Base-by-base conservation (phyloP, 2,113 vertebrate genomes). In the Entelurus aequoreus region DNA sequence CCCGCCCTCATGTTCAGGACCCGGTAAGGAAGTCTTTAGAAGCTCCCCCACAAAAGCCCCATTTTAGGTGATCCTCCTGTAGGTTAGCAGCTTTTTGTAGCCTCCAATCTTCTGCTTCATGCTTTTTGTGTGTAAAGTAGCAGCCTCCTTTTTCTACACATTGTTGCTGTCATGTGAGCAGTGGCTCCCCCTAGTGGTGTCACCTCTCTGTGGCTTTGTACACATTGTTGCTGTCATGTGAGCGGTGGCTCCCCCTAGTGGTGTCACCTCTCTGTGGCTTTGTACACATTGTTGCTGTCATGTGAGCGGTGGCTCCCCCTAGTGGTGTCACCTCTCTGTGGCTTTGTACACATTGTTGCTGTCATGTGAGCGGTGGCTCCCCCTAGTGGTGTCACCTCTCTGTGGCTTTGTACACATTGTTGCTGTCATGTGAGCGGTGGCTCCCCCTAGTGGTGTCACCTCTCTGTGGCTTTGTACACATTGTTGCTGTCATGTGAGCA, bases 1-100 rank as follows among this genome's bases (percentile, higher is more conserved):
- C 96, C 97, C 0, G 95, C 96, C 21, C 91, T 98, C 48, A 98
- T 99, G 96, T 99, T 99, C 76, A 89, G 97, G 63, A 98, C 95
- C 4, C 94, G 97, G 97, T 96, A 75, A 56, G 48, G 16, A 44
- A 42, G 16, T 35, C n/a, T 21, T 11, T 4, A 6, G 10, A 10
- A 13, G 50, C 8, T 9, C 35, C 2, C 2, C 3, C 51, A 54
- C 5, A 2, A 0, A 37, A 37, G 11, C 4, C 35, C 0, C 8
- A 19, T 51, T 28, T 51, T 9, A 51, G 21, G 14, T 38, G 3
- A 28, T 44, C 16, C 0, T 54, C 54, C 57, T 21, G 61, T 72
- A 59, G 75, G 77, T 80, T 63, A 66, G 60, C 57, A 8, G 7
- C 77, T 74, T 28, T 74, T 10, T 19, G n/a, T 37, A 54, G 28